Evolutionary conservation across 2,113 vertebrate genomes (phyloP), one percentile per base, ranked within the genome.

Genomic region (Prochilodus magdalenae): DNA sequence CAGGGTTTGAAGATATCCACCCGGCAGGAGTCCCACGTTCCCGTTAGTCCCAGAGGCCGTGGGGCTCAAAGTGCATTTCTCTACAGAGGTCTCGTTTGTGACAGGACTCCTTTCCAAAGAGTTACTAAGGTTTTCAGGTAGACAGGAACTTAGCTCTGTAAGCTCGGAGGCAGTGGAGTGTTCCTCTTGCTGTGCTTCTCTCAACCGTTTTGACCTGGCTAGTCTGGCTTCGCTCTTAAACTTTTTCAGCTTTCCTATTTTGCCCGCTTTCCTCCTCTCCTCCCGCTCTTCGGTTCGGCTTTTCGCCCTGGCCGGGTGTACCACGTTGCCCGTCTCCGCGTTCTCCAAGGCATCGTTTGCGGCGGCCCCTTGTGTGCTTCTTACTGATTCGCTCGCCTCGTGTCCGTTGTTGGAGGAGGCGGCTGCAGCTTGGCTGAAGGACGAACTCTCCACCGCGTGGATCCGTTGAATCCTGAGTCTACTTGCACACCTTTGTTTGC

Each of bases 211-310:
- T 91, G 96, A 96, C 92, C 96, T 97, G 40, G 40, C 40, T 93
- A 99, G 94, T 87, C 96, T 95, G 88, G 97, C 96, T 94, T 98
- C 97, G 33, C 97, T 99, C 95, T 97, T 99, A 93, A 99, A 99
- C 93, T 99, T 99, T 90, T 97, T 97, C 91, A 98, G 95, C 90
- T 96, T 96, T 77, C 97, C 94, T 87, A 95, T 95, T 91, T 97
- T 98, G 85, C 96, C 95, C 89, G 96, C 96, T 20, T 95, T 92
- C 77, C 95, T 94, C 90, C 95, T 97, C 87, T 96, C 96, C 76
- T 97, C 95, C 88, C 94, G 93, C 73, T 97, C 97, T 91, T 97
- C 96, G 33, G 93, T 91, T 93, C 96, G 96, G 92, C 95, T 95
- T 90, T 96, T 97, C 82, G 93, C 89, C 76, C 94, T 90, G 63